Conservation (phyloP, 2,888 invertebrate genomes). For the Caenorhabditis sp. region DNA sequence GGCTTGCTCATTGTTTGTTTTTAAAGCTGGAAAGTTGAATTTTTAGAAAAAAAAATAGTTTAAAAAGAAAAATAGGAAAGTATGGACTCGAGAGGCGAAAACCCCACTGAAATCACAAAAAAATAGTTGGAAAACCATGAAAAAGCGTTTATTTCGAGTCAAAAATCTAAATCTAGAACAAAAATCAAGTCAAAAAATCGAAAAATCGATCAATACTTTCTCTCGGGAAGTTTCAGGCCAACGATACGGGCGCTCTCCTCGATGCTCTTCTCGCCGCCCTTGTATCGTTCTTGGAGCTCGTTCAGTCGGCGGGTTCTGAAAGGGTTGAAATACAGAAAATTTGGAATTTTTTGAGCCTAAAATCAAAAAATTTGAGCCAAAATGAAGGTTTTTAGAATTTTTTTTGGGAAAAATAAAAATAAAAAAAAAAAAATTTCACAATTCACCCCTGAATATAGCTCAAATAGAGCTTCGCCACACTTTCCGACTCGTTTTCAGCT, state of each 20-base stretch:
- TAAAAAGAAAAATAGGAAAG: not conserved
- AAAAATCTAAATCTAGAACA: not conserved
- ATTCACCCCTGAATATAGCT: conserved; percentile 76
- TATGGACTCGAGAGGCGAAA: too few species aligned
- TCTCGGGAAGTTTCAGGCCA: conserved; percentile 77
- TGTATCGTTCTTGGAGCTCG: conserved; percentile 77
- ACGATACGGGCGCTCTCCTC: conserved; percentile 80
- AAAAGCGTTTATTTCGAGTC: not conserved
- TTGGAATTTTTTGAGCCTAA: not conserved
- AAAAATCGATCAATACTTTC: conserved; percentile 56
- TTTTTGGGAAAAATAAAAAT: too few species aligned
- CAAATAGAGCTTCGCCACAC: conserved; percentile 77
- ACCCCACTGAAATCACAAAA: not conserved
- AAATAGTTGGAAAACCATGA: not conserved
- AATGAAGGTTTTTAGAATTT: not conserved
- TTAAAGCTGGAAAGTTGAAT: conserved; percentile 9
- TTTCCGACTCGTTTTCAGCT: conserved; percentile 76
- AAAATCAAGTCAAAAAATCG: not conserved
- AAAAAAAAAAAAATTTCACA: not conserved
- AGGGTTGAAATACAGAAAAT: not conserved
- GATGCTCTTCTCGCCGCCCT: conserved; percentile 77
- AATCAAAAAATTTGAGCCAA: conserved; percentile 2
- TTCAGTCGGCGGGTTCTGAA: conserved; percentile 73
- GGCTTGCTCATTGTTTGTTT: too few species aligned
- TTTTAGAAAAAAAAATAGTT: not conserved